Percentiles rank a stretch among this genome's conserved stretches.
Conservation (phyloP, 2,113 vertebrate species). For the Platycercus adscitus region DNA sequence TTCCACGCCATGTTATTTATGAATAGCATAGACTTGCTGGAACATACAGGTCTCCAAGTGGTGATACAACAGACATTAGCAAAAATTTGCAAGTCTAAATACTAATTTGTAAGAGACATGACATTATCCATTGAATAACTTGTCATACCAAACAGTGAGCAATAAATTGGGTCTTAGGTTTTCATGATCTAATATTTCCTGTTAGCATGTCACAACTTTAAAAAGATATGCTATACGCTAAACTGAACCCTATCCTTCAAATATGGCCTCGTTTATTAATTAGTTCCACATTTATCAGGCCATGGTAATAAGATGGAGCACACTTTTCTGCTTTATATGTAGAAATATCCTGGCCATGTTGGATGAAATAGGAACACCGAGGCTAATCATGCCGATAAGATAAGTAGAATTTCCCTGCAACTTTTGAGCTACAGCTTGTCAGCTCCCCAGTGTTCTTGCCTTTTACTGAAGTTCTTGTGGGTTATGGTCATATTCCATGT, state of each 20-base stretch:
- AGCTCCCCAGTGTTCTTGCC: not conserved
- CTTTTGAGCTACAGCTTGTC: not conserved
- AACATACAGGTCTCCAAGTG: constrained; percentile 38
- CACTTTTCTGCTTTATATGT: not conserved
- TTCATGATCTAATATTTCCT: not conserved
- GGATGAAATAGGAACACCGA: not conserved
- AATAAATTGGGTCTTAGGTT: constrained; percentile 8
- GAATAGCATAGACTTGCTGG: not conserved
- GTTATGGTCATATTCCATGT: not conserved
- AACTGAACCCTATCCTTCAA: constrained; percentile 15
- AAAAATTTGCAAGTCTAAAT: constrained; percentile 54
- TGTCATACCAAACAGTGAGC: constrained; percentile 12
- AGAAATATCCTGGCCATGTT: not conserved
- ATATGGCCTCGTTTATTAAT: not conserved
- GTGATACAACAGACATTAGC: not conserved
- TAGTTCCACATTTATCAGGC: not conserved
- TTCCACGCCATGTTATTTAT: not conserved
- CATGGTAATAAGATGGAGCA: not conserved
- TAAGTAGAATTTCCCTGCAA: not conserved
- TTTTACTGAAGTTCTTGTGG: not conserved
- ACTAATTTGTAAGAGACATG: not conserved
- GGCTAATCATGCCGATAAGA: not conserved
- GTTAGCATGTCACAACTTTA: not conserved
- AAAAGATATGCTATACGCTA: not conserved
- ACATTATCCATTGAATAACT: not conserved